Conservation (phyloP, 2,797 vertebrate genomes). For the Smutsia temminckii region DNA sequence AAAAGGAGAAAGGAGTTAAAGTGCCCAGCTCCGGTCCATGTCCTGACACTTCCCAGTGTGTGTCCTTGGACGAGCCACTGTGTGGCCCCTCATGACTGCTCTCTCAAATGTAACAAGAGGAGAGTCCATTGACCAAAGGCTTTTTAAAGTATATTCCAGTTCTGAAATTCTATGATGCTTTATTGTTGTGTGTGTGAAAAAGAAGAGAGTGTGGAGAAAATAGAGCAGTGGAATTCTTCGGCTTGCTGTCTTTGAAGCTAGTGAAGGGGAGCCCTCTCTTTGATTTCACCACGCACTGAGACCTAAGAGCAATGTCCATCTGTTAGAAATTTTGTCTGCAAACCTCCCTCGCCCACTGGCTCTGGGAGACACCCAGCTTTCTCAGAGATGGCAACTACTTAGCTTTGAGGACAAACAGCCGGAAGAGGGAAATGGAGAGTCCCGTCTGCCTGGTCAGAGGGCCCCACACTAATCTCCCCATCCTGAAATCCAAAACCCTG, state of each 20-base stretch:
- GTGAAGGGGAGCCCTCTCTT: neutral
- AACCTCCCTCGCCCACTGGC: neutral
- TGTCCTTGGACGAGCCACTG: neutral
- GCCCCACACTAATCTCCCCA: neutral
- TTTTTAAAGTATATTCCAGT: neutral
- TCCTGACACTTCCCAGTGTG: neutral
- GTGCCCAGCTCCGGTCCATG: neutral
- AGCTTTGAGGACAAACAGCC: neutral
- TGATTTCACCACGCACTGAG: neutral
- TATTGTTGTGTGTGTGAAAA: neutral
- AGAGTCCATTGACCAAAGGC: neutral
- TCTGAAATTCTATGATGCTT: neutral
- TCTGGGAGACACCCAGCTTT: neutral
- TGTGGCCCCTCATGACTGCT: neutral
- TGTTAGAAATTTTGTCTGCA: neutral
- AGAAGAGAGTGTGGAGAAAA: neutral
- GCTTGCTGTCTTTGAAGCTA: neutral
- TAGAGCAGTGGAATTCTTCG: neutral
- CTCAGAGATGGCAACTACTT: neutral
- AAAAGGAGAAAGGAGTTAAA: neutral
- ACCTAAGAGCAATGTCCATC: neutral
- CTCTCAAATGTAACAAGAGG: neutral
- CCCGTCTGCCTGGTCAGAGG: neutral
- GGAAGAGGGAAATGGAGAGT: neutral
- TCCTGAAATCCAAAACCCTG: conserved; percentile 53